Percentiles rank a stretch among this genome's conserved stretches.
These are phyloP conservation scores for Parasteatoda tepidariorum DNA, from an alignment of 1,140 invertebrate species.

Conservation along the genomic window DNA sequence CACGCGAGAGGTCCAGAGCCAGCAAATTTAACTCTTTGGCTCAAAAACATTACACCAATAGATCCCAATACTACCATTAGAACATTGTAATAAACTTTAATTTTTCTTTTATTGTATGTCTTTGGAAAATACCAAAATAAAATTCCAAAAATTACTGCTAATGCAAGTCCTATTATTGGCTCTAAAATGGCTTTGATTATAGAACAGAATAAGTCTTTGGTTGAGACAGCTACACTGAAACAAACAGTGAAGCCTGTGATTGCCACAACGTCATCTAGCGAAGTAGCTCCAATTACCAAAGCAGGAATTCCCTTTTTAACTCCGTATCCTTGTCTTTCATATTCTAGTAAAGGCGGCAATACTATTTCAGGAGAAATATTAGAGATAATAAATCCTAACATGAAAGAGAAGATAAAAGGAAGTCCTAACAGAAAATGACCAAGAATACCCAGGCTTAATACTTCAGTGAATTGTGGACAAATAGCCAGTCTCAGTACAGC, in stretches of 20 bases:
- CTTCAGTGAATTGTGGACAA: conserved; percentile 86
- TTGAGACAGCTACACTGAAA: conserved; percentile 83
- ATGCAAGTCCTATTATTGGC: conserved; percentile 65
- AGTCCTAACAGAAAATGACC: conserved; percentile 81
- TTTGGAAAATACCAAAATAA: conserved; percentile 63
- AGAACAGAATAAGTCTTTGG: conserved; percentile 66
- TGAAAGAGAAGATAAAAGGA: conserved; percentile 88
- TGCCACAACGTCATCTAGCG: conserved; percentile 84
- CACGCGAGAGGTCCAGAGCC: conserved; percentile 87
- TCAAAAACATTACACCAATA: conserved; percentile 84
- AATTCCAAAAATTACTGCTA: conserved; percentile 65
- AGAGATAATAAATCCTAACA: conserved; percentile 86
- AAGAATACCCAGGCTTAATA: conserved; percentile 75
- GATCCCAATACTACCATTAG: conserved; percentile 79
- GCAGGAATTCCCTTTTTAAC: conserved; percentile 95
- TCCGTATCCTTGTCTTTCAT: conserved; percentile 87
- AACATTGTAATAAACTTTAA: conserved; percentile 28
- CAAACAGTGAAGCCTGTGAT: conserved; percentile 91
- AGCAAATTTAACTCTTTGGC: conserved; percentile 79
- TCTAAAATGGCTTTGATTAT: conserved; percentile 69
- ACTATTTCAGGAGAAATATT: conserved; percentile 96
- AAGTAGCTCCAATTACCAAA: conserved; percentile 91
- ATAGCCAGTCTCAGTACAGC: conserved; percentile 85
- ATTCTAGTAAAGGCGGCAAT: conserved; percentile 86
- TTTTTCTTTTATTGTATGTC: too few relatives aligned